Evolutionary conservation across 2,113 vertebrate genomes (phyloP).

Genomic region (Bubo bubo): DNA sequence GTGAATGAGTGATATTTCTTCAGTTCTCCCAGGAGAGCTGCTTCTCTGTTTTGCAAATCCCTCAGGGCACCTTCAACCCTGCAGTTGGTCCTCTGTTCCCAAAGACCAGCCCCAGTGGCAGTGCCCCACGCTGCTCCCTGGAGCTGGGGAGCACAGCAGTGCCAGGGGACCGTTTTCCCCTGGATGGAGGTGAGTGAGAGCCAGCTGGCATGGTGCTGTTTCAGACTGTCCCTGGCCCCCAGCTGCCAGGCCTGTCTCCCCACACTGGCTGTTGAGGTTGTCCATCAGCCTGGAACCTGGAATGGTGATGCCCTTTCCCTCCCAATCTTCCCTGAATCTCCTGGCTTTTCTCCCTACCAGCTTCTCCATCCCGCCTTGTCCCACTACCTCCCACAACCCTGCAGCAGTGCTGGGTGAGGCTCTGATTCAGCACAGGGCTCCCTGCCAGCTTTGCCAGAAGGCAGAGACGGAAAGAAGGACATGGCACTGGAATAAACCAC

Average conservation of each 20-base stretch:
- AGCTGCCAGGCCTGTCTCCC: fast-evolving
- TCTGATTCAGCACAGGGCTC: background rate
- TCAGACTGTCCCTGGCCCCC: background rate
- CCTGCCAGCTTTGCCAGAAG: background rate
- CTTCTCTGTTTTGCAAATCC: background rate
- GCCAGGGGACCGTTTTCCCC: background rate
- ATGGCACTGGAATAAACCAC: background rate
- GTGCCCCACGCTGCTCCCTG: fast-evolving
- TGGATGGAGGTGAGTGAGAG: background rate
- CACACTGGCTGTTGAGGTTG: background rate
- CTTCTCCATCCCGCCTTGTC: background rate
- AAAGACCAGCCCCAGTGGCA: background rate
- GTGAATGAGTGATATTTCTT: background rate
- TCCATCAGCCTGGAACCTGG: background rate
- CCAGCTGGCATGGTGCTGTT: background rate
- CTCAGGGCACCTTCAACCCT: background rate
- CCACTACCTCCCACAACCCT: background rate
- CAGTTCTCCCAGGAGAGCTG: background rate
- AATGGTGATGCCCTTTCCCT: background rate
- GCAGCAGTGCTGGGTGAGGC: background rate
- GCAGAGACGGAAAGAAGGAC: background rate
- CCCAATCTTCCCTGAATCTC: background rate
- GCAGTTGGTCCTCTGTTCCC: background rate
- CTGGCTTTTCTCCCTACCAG: background rate
- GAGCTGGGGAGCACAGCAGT: no score